Evolutionary conservation across 1,140 invertebrate species (phyloP), one percentile per base, ranked within the genome.

Genomic region (Artemia franciscana): DNA sequence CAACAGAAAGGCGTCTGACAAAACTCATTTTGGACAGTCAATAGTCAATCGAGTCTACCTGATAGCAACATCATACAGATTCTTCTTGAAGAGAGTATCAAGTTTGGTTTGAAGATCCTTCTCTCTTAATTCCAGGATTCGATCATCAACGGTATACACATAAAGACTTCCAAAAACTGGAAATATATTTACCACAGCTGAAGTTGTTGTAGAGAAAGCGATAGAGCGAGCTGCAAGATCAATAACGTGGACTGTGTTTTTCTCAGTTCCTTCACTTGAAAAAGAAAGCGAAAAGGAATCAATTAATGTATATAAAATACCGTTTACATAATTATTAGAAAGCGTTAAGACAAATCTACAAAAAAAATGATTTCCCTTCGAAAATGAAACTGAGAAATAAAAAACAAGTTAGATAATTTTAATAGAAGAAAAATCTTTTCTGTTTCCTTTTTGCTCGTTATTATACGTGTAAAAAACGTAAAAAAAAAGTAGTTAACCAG

Each of bases 201-300:
- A 77, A 68, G 91, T 80, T 0, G 82, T 79, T 18, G 84, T 81
- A 3, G 85, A 84, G 71, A 87, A 91, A 0, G 90, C 88, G 25
- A 91, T 89, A 67, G 90, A 88, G 74, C 92, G 92, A 72, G 91
- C 92, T 69, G 87, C 82, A 66, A 91, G 86, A 72, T 95, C 90
- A 51, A 92, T 80, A 15, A 93, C 83, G 0, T 87, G 91, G 15
- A 94, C 77, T 24, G 78, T 75, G 66, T 77, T 73, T 69, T 77
- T 76, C 61, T 76, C 73, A 26, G 18, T 26, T 24, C 57, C 56
- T 15, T 62, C 62, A 23, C 9, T n/a, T 15, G 57, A 23, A 23
- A 51, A 12, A 18, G 39, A 51, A 51, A 7, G 30, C 7, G 3
- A 1, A 3, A 2, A 51, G 12, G 39, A 51, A 51, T 51, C 12